These are phyloP conservation scores for Mantis religiosa DNA, from an alignment of 2,888 invertebrate genomes.

Conservation along the genomic window DNA sequence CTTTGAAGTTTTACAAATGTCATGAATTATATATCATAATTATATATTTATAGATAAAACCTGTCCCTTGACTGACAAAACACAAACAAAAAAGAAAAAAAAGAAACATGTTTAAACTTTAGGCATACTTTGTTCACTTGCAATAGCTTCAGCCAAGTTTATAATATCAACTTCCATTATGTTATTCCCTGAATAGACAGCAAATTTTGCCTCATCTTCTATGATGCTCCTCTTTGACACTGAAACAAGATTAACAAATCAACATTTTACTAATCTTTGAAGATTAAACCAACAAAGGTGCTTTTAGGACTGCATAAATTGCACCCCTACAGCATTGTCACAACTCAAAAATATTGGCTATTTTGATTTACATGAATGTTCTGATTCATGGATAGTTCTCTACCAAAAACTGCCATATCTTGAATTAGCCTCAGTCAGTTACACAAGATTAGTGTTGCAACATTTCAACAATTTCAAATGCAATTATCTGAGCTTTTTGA, in stretches of 20 bases:
- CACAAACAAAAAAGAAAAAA: not conserved
- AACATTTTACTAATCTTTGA: not conserved
- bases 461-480: too few species aligned
- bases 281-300: too few species aligned
- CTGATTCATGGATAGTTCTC: too few species aligned
- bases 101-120: not conserved
- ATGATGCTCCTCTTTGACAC: constrained; percentile 57
- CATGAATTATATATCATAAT: not conserved
- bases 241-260: constrained; percentile 41
- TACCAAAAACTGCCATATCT: too few species aligned
- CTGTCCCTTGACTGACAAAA: not conserved
- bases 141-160: constrained; percentile 49
- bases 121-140: not conserved
- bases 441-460: too few species aligned
- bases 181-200: constrained; percentile 71
- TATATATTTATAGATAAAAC: not conserved
- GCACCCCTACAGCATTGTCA: too few species aligned
- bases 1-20: not conserved
- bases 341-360: too few species aligned
- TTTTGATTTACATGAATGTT: too few species aligned
- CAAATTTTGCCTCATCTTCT: constrained; percentile 56
- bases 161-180: constrained; percentile 70
- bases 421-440: too few species aligned
- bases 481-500: too few species aligned
- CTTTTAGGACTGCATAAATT: too few species aligned